A percentile compares a stretch with the other conserved stretches of the same genome.
These are phyloP conservation scores for Furcifer pardalis DNA, from an alignment of 2,797 vertebrate species.

Conservation along the genomic window DNA sequence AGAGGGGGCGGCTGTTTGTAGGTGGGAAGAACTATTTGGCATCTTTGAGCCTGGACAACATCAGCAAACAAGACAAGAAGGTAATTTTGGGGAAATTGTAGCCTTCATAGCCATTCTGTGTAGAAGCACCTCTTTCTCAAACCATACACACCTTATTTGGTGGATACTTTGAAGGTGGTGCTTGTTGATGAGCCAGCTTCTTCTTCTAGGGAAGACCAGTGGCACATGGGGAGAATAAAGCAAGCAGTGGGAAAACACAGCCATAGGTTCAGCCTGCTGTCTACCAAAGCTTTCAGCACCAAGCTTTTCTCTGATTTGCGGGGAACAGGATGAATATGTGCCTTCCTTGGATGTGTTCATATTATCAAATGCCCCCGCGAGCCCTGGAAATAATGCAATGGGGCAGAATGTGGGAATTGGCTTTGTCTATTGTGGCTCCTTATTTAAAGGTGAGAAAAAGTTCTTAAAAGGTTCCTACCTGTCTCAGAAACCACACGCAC, in stretches of 20 bases:
- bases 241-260: no score
- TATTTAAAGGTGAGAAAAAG: neutral
- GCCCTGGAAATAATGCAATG: neutral
- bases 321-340: neutral
- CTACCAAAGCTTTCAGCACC: neutral
- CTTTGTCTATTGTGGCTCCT: neutral
- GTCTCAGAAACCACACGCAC: neutral
- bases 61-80: slow-evolving; percentile 90
- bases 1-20: slow-evolving; percentile 90
- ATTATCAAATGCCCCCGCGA: no score
- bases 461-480: neutral
- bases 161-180: no score
- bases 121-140: no score
- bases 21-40: slow-evolving; percentile 91
- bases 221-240: no score
- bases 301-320: neutral
- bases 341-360: neutral
- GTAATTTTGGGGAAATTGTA: slow-evolving; percentile 65
- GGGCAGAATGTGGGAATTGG: neutral
- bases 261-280: neutral
- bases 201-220: no score
- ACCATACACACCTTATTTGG: neutral
- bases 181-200: no score
- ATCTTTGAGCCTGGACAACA: slow-evolving; percentile 92
- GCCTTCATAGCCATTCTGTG: neutral